Evolutionary conservation across 2,113 vertebrate species (phyloP).

Genomic region (Rhabdornis inornatus): DNA sequence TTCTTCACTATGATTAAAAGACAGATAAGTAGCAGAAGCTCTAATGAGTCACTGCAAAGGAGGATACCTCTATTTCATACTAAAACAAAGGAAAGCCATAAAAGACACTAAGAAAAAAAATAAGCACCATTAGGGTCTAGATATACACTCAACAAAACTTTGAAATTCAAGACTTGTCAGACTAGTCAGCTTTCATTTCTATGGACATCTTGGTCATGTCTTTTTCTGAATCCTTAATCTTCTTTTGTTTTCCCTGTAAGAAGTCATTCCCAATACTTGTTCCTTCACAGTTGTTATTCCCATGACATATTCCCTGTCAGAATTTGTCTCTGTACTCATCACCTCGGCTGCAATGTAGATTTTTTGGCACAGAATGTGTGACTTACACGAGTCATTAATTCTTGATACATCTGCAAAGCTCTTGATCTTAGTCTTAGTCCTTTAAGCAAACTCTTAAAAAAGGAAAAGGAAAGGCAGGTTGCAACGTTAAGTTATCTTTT

Average conservation of each 20-base stretch:
- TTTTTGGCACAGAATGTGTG: constrained; percentile 2
- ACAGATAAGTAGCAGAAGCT: background rate
- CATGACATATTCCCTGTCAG: constrained; percentile 35
- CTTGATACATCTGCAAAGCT: constrained; percentile 9
- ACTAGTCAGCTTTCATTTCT: constrained; percentile 37
- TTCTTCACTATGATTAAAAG: constrained; percentile 14
- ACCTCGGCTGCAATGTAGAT: constrained; percentile 2
- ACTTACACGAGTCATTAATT: constrained; percentile 44
- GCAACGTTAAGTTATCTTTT: background rate
- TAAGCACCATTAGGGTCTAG: background rate
- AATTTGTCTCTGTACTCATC: constrained; percentile 7
- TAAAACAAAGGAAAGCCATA: background rate
- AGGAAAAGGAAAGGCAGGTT: background rate
- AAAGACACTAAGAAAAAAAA: background rate
- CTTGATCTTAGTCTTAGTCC: constrained; percentile 20
- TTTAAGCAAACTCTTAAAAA: background rate
- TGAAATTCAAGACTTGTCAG: constrained; percentile 25
- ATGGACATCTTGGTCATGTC: constrained; percentile 8
- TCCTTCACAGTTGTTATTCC: constrained; percentile 17
- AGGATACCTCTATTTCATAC: background rate
- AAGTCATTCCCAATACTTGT: constrained; percentile 51
- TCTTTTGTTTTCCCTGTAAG: constrained; percentile 39
- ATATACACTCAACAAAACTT: background rate
- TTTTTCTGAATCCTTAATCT: constrained; percentile 19
- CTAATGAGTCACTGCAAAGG: background rate